Evolutionary conservation across 2,113 vertebrate genomes (phyloP).

Genomic region (Ceyx margarethae): DNA sequence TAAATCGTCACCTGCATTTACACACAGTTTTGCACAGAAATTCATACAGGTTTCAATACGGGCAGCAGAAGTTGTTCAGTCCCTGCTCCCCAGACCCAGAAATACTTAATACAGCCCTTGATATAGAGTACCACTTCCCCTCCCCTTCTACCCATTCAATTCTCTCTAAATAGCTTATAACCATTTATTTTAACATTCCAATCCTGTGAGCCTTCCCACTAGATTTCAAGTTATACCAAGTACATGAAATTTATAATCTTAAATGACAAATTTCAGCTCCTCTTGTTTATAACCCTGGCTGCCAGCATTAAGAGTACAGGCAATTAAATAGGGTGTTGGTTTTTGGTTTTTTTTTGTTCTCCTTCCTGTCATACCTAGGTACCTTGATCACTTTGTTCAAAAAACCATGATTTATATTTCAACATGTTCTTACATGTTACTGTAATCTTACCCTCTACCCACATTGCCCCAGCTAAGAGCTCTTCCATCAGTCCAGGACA

Average conservation of each 20-base stretch:
- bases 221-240: constrained; percentile 27
- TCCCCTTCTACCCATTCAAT: constrained; percentile 18
- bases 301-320: neutral
- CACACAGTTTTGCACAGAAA: neutral
- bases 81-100: neutral
- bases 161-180: constrained; percentile 38
- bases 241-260: neutral
- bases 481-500: neutral
- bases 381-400: neutral
- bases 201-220: constrained; percentile 14
- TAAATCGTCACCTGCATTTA: neutral
- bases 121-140: constrained; percentile 5
- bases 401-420: neutral
- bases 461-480: neutral
- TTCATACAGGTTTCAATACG: neutral
- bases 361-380: neutral
- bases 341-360: neutral
- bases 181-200: constrained; percentile 30
- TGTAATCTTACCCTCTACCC: neutral
- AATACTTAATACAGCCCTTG: neutral
- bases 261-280: constrained; percentile 15
- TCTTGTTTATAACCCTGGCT: constrained; percentile 20
- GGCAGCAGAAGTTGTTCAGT: neutral
- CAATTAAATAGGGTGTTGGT: neutral
- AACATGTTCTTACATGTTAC: neutral